Evolutionary conservation across 1,140 invertebrate species (phyloP).

Genomic region (Sitophilus oryzae): DNA sequence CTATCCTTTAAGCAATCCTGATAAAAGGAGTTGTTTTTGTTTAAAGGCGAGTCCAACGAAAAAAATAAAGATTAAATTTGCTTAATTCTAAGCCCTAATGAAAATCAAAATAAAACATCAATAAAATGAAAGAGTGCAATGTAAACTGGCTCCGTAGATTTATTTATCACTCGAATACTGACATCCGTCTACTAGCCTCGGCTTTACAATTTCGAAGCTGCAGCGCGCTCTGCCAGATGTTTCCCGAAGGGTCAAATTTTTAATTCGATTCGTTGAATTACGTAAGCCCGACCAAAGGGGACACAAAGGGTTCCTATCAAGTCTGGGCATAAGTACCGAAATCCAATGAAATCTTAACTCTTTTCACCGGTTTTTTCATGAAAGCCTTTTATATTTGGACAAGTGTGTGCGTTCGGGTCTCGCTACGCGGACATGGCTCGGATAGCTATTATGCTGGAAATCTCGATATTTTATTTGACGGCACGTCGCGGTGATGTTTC

Average conservation of each 20-base stretch:
- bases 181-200: no score
- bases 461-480: conserved; percentile 17
- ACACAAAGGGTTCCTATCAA: conserved; percentile 9
- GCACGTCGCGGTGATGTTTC: conserved; percentile 10
- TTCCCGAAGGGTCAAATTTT: conserved; percentile 14
- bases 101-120: no score
- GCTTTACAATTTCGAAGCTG: neutral
- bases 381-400: conserved; percentile 21
- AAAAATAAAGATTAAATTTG: no score
- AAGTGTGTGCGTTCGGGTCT: conserved; percentile 17
- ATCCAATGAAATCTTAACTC: conserved; percentile 20
- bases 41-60: no score
- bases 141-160: no score
- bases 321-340: conserved; percentile 1
- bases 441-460: conserved; percentile 14
- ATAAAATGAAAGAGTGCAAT: no score
- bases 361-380: conserved; percentile 9
- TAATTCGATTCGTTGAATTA: conserved; percentile 22
- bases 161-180: no score
- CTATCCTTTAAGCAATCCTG: no score
- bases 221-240: conserved; percentile 14
- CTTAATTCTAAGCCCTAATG: no score
- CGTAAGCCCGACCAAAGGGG: neutral
- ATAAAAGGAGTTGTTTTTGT: no score
- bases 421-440: conserved; percentile 8